Percentiles rank a stretch among this genome's conserved stretches.
phyloP scores from a whole-genome alignment of 92 coral and sea anemone species.

The Diadumene lineata region DNA sequence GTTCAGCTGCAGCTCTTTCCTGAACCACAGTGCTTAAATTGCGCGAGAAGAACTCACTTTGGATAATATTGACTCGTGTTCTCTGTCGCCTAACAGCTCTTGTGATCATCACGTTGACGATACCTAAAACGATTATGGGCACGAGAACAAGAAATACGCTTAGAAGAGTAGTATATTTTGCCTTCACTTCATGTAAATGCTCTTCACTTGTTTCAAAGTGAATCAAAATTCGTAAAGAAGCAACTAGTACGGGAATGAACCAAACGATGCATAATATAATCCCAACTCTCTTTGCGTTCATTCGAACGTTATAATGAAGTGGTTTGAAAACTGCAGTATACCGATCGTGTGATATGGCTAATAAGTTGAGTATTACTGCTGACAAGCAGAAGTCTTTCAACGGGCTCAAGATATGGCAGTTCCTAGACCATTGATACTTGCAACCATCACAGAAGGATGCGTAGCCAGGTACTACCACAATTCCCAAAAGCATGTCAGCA shows the following conservation, averaged over 20 bases:
- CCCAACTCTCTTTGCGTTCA: conserved; percentile 52
- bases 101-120: conserved; percentile 42
- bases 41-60: conserved; percentile 26
- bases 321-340: conserved; percentile 67
- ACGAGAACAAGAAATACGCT: conserved; percentile 25
- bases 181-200: conserved; percentile 20
- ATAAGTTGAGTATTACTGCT: conserved; percentile 52
- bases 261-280: conserved; percentile 44
- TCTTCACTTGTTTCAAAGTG: not conserved
- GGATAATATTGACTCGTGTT: conserved; percentile 18
- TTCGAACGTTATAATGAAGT: conserved; percentile 53
- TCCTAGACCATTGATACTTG: conserved; percentile 17
- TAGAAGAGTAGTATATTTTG: conserved; percentile 18
- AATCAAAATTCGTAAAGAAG: conserved; percentile 18
- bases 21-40: not conserved
- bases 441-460: conserved; percentile 62
- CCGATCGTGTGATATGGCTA: conserved; percentile 68
- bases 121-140: conserved; percentile 19
- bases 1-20: not conserved
- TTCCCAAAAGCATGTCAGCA: conserved; percentile 52
- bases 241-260: conserved; percentile 47
- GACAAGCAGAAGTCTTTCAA: conserved; percentile 45
- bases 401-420: conserved; percentile 58
- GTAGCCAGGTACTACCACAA: conserved; percentile 55
- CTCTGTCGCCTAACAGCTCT: conserved; percentile 46